Conservation (phyloP, 1,140 invertebrate species). For the Drosophila truncata region DNA sequence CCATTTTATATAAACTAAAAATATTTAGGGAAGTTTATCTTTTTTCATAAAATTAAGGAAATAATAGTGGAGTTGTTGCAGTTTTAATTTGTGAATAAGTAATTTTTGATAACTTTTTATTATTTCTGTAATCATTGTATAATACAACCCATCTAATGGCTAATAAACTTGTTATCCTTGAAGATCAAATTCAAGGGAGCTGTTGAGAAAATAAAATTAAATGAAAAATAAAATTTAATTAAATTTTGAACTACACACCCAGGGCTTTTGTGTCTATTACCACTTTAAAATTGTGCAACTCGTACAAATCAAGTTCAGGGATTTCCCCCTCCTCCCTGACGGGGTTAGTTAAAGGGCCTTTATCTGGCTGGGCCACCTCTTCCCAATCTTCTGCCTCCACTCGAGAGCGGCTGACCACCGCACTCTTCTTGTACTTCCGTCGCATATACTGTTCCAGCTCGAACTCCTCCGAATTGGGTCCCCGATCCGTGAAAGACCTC, state of each 20-base stretch:
- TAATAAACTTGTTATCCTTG: slow-evolving; percentile 2
- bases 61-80: neutral
- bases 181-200: slow-evolving; percentile 20
- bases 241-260: slow-evolving; percentile 24
- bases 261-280: slow-evolving; percentile 24
- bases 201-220: neutral
- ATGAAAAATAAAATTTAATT: neutral
- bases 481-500: neutral
- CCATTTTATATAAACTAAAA: neutral
- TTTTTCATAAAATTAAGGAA: neutral
- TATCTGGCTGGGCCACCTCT: neutral
- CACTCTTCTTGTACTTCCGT: slow-evolving; percentile 35
- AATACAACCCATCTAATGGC: too few species aligned
- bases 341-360: too few species aligned
- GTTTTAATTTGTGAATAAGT: neutral
- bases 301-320: slow-evolving; percentile 20
- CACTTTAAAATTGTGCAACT: slow-evolving; percentile 47
- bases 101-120: neutral
- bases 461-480: slow-evolving; percentile 10
- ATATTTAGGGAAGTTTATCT: neutral
- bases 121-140: neutral
- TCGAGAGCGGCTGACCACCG: slow-evolving; percentile 5
- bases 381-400: neutral
- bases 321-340: neutral
- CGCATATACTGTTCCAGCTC: slow-evolving; percentile 42